phyloP scores from a whole-genome alignment of 2,888 invertebrate species.

The Troglohyphantes excavatus region DNA sequence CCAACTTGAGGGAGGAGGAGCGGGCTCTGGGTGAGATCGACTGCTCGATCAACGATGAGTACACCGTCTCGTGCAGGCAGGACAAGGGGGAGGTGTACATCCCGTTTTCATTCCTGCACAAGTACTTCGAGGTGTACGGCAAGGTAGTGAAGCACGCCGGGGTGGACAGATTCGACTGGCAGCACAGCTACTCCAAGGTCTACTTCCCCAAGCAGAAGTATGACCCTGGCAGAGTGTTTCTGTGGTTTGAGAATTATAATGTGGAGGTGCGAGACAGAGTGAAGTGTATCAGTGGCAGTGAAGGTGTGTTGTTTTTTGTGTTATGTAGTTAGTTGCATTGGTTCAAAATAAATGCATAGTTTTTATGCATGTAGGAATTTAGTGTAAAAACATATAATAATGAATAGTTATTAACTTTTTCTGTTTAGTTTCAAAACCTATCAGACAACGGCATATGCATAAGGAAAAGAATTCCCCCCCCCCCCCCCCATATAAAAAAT shows the following conservation, averaged over 20 bases:
- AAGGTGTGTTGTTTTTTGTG: conserved; percentile 85
- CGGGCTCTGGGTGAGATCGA: conserved; percentile 75
- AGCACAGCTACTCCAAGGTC: conserved; percentile 95
- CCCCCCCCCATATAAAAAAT: too few relatives aligned
- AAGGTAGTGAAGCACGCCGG: conserved; percentile 88
- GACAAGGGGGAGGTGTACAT: conserved; percentile 91
- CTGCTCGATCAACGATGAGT: conserved; percentile 94
- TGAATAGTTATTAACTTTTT: too few relatives aligned
- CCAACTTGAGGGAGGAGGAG: conserved; percentile 34
- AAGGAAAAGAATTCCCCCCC: too few relatives aligned
- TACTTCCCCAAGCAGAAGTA: conserved; percentile 94
- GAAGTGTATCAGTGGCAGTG: conserved; percentile 95
- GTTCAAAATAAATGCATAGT: too few relatives aligned
- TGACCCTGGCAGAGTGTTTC: conserved; percentile 94
- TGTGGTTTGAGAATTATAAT: conserved; percentile 98
- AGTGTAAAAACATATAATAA: too few relatives aligned
- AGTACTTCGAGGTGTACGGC: conserved; percentile 96
- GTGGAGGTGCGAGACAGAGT: conserved; percentile 98
- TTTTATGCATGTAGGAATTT: too few relatives aligned
- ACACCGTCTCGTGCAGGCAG: conserved; percentile 89
- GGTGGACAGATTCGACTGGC: conserved; percentile 94
- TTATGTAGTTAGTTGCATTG: too few relatives aligned
- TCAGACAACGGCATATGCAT: too few relatives aligned
- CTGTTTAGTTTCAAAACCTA: too few relatives aligned
- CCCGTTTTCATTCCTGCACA: conserved; percentile 95